Conservation (phyloP, 2,888 invertebrate species). For the Agriopis marginaria region DNA sequence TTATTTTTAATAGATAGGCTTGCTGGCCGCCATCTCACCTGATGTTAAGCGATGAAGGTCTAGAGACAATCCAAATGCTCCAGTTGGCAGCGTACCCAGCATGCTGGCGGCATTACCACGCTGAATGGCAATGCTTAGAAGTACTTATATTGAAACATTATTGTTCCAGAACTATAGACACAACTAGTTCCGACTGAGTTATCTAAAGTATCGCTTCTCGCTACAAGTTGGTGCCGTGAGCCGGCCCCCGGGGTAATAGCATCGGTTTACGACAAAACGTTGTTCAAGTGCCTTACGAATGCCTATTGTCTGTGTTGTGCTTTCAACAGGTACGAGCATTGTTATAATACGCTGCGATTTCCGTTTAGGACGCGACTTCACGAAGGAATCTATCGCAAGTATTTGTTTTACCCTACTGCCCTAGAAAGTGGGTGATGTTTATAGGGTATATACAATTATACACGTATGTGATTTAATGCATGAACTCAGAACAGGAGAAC, state of each 20-base stretch:
- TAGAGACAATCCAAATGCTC: too few species aligned
- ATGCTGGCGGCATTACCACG: too few species aligned
- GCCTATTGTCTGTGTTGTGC: constrained; percentile 11
- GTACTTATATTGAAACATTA: too few species aligned
- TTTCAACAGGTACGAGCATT: constrained; percentile 22
- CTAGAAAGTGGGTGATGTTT: too few species aligned
- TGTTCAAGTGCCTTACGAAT: constrained; percentile 10
- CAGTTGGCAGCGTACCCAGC: too few species aligned
- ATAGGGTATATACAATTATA: too few species aligned
- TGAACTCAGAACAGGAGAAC: too few species aligned
- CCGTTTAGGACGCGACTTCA: background rate
- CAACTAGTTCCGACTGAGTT: background rate
- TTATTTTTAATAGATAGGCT: too few species aligned
- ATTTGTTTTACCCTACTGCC: background rate
- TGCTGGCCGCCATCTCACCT: too few species aligned
- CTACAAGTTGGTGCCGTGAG: background rate
- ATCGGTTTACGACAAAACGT: constrained; percentile 23
- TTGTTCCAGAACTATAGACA: too few species aligned
- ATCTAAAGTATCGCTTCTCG: background rate
- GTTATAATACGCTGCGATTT: background rate
- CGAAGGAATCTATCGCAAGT: background rate
- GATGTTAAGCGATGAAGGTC: too few species aligned
- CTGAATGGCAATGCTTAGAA: too few species aligned
- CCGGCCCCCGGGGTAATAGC: constrained; percentile 5
- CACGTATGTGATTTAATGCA: background rate